These are phyloP conservation scores for Anthonomus grandis DNA, from an alignment of 1,140 invertebrate species.

Conservation along the genomic window DNA sequence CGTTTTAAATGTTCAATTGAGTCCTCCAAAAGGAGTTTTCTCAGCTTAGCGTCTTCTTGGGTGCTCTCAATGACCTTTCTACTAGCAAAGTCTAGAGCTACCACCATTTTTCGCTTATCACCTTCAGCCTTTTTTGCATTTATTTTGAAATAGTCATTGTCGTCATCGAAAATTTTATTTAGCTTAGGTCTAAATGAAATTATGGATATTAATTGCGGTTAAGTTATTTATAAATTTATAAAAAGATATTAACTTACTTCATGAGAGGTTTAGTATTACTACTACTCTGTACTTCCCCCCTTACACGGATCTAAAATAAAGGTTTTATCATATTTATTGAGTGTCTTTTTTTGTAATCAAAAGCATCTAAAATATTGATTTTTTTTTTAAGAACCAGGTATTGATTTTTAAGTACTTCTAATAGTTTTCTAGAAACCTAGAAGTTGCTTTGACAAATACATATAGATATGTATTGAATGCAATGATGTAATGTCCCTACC, in stretches of 20 bases:
- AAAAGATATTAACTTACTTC: constrained; percentile 26
- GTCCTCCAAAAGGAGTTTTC: constrained; percentile 33
- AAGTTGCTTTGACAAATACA: too few relatives aligned
- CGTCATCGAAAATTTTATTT: constrained; percentile 92
- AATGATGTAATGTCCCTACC: too few relatives aligned
- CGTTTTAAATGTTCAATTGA: constrained; percentile 36
- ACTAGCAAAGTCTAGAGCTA: constrained; percentile 84
- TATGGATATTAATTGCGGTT: background rate
- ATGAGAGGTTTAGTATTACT: constrained; percentile 25
- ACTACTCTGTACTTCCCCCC: constrained; percentile 26
- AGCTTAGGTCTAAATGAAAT: constrained; percentile 45
- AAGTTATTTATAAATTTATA: background rate
- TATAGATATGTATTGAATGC: too few relatives aligned
- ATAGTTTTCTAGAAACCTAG: too few relatives aligned
- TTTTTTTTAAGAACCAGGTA: too few relatives aligned
- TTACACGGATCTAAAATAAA: constrained; percentile 31
- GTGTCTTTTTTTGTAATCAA: too few relatives aligned
- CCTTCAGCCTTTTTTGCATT: constrained; percentile 67
- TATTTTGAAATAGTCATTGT: constrained; percentile 87
- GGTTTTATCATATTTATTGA: background rate
- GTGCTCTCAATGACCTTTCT: constrained; percentile 48
- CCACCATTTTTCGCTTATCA: constrained; percentile 55
- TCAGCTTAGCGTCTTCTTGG: constrained; percentile 35
- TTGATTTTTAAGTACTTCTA: too few relatives aligned
- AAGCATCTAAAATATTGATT: too few relatives aligned